A percentile compares a stretch with the other conserved stretches of the same genome.
These are phyloP conservation scores for Ibycter americanus DNA, from an alignment of 2,797 vertebrate species.

Conservation along the genomic window DNA sequence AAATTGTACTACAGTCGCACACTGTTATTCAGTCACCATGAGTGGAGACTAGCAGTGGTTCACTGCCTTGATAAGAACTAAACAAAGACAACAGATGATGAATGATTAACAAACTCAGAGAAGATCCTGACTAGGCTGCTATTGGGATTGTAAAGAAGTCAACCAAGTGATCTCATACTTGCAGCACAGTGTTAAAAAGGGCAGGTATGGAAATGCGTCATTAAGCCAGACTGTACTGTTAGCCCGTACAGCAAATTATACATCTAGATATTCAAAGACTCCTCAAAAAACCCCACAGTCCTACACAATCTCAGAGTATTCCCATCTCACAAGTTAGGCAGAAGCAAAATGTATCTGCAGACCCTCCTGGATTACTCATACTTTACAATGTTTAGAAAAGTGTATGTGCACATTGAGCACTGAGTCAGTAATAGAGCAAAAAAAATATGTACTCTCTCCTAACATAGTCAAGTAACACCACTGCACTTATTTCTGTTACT, in stretches of 20 bases:
- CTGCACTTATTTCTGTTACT: background rate
- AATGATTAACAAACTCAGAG: background rate
- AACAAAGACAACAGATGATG: background rate
- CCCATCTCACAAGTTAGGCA: background rate
- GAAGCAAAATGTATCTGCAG: background rate
- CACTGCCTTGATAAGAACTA: background rate
- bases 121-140: rapidly evolving
- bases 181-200: background rate
- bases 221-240: background rate
- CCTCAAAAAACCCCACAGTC: background rate
- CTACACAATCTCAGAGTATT: background rate
- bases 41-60: background rate
- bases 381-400: background rate
- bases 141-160: background rate
- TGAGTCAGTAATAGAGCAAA: background rate
- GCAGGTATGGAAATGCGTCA: background rate
- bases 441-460: background rate
- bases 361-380: background rate
- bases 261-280: background rate
- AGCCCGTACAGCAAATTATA: background rate
- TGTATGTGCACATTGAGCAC: background rate
- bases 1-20: background rate
- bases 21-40: background rate
- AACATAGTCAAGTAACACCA: background rate
- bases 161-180: background rate